Conservation (phyloP, 2,797 vertebrate genomes). For the Leucoraja ocellata region DNA sequence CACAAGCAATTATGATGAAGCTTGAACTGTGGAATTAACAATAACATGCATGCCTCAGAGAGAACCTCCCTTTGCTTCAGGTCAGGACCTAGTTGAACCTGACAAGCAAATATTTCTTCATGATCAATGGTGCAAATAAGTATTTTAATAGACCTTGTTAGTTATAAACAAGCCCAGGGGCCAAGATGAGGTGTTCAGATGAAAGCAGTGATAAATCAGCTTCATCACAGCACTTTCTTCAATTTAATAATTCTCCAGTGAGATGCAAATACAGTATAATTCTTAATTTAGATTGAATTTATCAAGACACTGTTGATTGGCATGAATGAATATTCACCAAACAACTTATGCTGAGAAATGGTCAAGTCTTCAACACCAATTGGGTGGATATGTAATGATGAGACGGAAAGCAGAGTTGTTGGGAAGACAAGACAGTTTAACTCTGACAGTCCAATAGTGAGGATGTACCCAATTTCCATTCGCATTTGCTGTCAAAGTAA, state of each 20-base stretch:
- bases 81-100: background rate
- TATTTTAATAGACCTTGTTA: background rate
- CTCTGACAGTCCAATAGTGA: background rate
- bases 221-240: background rate
- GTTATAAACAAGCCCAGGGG: background rate
- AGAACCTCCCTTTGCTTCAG: background rate
- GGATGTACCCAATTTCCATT: background rate
- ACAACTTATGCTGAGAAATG: background rate
- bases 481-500: background rate
- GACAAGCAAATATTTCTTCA: background rate
- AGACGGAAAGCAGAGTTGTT: too few species aligned
- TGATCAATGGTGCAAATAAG: background rate
- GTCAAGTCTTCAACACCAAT: background rate
- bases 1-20: background rate
- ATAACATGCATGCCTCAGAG: background rate
- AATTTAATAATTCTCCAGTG: background rate
- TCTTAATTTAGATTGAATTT: background rate
- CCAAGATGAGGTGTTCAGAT: background rate
- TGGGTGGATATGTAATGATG: too few species aligned
- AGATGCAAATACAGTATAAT: background rate
- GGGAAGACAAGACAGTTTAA: too few species aligned
- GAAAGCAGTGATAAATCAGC: background rate
- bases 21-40: background rate
- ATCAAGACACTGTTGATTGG: background rate
- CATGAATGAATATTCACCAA: background rate